Conservation (phyloP, 2,113 vertebrate genomes). For the Butastur rufipennis region DNA sequence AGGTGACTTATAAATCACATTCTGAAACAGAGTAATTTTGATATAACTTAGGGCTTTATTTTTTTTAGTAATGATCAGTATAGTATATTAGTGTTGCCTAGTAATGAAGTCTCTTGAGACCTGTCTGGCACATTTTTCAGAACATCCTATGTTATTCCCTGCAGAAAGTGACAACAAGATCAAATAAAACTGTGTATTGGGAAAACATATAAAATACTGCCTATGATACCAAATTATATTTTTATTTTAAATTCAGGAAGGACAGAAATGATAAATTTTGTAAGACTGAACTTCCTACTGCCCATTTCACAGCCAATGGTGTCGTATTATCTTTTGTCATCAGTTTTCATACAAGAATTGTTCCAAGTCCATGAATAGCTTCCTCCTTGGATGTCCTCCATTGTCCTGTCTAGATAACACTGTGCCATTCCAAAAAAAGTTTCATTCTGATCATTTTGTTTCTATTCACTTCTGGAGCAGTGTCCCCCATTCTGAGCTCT, state of each 20-base stretch:
- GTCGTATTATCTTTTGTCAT: neutral
- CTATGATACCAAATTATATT: neutral
- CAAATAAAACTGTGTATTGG: neutral
- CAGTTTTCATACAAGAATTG: neutral
- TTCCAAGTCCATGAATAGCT: neutral
- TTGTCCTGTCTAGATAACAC: neutral
- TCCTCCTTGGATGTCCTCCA: neutral
- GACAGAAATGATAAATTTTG: neutral
- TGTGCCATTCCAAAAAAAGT: neutral
- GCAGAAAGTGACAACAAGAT: neutral
- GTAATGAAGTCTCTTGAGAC: constrained; percentile 35
- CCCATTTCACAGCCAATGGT: neutral
- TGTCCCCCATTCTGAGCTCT: neutral
- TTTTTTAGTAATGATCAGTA: neutral
- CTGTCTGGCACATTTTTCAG: constrained; percentile 28
- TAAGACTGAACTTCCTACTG: neutral
- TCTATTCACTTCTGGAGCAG: neutral
- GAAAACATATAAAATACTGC: neutral
- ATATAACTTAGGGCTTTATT: neutral
- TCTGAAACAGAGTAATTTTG: neutral
- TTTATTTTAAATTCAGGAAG: neutral
- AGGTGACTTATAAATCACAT: neutral
- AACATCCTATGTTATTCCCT: constrained; percentile 3
- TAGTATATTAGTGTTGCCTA: constrained; percentile 28
- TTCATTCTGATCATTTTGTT: neutral